Conservation (phyloP, 2,888 invertebrate genomes). For the Isotomurus palustris region DNA sequence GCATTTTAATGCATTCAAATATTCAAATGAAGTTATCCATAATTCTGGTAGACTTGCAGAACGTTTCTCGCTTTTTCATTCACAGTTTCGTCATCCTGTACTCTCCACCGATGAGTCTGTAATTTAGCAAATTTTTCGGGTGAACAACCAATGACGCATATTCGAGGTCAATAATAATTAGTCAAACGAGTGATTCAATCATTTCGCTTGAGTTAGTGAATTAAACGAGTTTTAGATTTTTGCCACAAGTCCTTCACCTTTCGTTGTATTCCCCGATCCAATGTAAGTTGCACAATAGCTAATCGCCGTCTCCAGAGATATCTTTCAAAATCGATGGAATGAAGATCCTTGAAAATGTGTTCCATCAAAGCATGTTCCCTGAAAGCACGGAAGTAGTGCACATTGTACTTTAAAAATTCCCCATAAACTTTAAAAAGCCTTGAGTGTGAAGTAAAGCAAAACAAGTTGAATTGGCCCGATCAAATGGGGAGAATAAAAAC, state of each 20-base stretch:
- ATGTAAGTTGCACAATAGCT: slow-evolving; percentile 9
- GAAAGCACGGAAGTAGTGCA: neutral
- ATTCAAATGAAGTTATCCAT: too few species aligned
- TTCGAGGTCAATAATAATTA: neutral
- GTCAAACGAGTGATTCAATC: neutral
- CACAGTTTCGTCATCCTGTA: neutral
- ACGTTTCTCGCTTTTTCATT: neutral
- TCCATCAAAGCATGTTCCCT: slow-evolving; percentile 32
- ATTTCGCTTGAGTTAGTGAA: neutral
- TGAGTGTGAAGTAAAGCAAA: neutral
- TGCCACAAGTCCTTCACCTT: slow-evolving; percentile 8
- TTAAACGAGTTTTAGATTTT: neutral
- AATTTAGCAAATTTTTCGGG: too few species aligned
- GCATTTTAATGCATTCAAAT: too few species aligned
- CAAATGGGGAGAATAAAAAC: too few species aligned
- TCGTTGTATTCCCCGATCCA: slow-evolving; percentile 23
- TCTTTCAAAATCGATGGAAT: slow-evolving; percentile 38
- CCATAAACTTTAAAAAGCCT: neutral
- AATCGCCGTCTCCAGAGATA: slow-evolving; percentile 37
- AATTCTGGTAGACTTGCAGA: too few species aligned
- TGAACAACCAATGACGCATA: too few species aligned
- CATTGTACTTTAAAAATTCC: neutral
- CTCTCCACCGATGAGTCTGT: slow-evolving; percentile 1
- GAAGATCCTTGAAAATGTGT: slow-evolving; percentile 36
- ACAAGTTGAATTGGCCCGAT: neutral